Percentiles rank a stretch among this genome's conserved stretches.
phyloP scores from a whole-genome alignment of 35 echinoderm and acorn worm species.

The Apostichopus japonicus region DNA sequence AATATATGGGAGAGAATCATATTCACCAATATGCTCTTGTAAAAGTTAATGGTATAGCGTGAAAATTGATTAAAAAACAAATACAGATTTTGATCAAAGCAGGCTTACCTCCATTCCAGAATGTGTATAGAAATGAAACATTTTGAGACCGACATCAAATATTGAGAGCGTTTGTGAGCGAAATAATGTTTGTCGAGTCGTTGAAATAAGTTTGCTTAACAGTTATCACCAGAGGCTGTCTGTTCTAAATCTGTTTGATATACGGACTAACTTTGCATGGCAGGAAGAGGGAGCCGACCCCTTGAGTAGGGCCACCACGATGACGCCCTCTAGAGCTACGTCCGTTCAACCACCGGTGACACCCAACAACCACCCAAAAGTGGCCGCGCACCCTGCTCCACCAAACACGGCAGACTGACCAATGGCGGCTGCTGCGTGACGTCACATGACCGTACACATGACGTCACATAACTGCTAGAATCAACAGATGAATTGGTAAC shows the following conservation, averaged over 20 bases:
- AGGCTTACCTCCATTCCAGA: too few species aligned
- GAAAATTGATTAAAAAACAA: too few species aligned
- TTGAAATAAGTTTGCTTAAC: constrained; percentile 54
- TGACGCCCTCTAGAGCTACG: neutral
- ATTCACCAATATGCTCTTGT: too few species aligned
- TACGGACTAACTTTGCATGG: constrained; percentile 73
- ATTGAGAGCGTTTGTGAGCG: too few species aligned
- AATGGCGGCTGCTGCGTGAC: neutral
- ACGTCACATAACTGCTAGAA: neutral
- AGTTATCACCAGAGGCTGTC: constrained; percentile 60
- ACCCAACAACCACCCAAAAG: neutral
- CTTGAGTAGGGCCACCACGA: neutral
- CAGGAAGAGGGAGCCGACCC: constrained; percentile 29
- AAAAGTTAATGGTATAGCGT: too few species aligned
- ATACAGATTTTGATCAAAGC: too few species aligned
- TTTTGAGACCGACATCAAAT: too few species aligned
- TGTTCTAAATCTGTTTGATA: constrained; percentile 93
- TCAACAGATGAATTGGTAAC: too few species aligned
- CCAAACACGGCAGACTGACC: constrained; percentile 39
- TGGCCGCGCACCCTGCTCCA: neutral
- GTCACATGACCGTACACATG: neutral
- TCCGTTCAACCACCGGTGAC: constrained; percentile 19
- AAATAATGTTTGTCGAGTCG: neutral
- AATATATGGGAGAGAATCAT: too few species aligned
- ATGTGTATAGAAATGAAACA: too few species aligned